These are phyloP conservation scores for Lepus europaeus DNA, from an alignment of 2,113 vertebrate species.

Conservation along the genomic window DNA sequence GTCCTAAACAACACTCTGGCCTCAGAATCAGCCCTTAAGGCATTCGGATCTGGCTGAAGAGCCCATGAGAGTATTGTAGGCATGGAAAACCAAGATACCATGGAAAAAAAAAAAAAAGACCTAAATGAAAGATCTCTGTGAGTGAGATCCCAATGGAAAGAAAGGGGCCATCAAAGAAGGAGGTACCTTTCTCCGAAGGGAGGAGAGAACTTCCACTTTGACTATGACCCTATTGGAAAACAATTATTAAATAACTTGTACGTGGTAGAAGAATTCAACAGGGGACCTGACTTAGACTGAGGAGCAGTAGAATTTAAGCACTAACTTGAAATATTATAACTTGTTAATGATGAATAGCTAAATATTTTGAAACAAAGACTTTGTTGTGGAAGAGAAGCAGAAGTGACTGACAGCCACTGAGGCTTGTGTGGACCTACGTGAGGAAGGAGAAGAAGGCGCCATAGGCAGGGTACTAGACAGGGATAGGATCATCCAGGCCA, in stretches of 20 bases:
- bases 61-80: too few relatives aligned
- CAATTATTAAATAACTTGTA: background rate
- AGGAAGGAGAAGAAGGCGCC: background rate
- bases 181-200: too few relatives aligned
- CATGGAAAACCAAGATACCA: too few relatives aligned
- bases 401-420: background rate
- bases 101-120: too few relatives aligned
- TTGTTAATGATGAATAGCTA: background rate
- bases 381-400: background rate
- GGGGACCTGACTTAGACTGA: background rate
- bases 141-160: too few relatives aligned
- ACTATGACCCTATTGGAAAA: background rate
- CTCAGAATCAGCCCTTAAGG: too few relatives aligned
- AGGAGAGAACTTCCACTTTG: too few relatives aligned
- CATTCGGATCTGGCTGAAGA: too few relatives aligned
- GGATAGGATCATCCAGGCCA: background rate
- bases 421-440: background rate
- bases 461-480: fast-evolving
- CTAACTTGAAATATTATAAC: background rate
- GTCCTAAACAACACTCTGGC: too few relatives aligned
- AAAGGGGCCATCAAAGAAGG: too few relatives aligned
- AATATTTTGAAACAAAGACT: background rate
- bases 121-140: too few relatives aligned
- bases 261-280: background rate
- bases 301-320: background rate